Base-by-base conservation (phyloP, 2,888 invertebrate genomes). In the Blastobasis adustella region DNA sequence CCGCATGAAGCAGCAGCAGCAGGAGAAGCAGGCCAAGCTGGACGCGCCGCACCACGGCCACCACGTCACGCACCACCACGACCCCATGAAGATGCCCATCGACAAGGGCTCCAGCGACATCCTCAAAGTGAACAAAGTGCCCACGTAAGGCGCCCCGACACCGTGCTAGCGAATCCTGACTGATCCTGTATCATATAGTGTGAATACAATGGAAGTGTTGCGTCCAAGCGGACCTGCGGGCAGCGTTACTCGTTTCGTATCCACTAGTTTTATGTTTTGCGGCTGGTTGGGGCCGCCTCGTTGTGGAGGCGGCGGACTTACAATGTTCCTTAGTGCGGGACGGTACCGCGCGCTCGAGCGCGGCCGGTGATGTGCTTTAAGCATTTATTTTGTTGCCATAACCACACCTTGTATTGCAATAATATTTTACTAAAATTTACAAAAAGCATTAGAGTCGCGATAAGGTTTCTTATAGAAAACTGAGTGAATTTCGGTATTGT, bases 1-100 rank as follows among this genome's bases (percentile, higher is more conserved):
- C 71, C 90, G 96, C 82, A 94, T 95, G 92, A 96, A 96, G 82
- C 95, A 95, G 71, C 96, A 96, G 83, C 95, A 96, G 76, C 94
- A 94, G 68, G 94, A 95, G 84, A 95, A 95, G 81, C 95, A 95
- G 81, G 94, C 94, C 71, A 94, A 94, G 84, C 91, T 93, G 73
- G 92, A 92, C 67, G 90, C 91, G 65, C 91, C 93, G 75, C 93
- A 94, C 72, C 93, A 93, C 72, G 92, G 91, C 60, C 91, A 92
- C 69, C 91, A 91, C 72, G 92, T 92, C 70, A 92, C 92, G 70
- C 93, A 93, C 76, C 93, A 93, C 69, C 92, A 92, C 82, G 92
- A 93, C 76, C 92, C 92, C 60, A 92, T 93, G 86, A 92, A 92
- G 80, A 91, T 92, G 90, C 91, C 92, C 66, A 89, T 94, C 79